phyloP scores from a whole-genome alignment of 2,113 vertebrate genomes.

The Rafetus swinhoei region DNA sequence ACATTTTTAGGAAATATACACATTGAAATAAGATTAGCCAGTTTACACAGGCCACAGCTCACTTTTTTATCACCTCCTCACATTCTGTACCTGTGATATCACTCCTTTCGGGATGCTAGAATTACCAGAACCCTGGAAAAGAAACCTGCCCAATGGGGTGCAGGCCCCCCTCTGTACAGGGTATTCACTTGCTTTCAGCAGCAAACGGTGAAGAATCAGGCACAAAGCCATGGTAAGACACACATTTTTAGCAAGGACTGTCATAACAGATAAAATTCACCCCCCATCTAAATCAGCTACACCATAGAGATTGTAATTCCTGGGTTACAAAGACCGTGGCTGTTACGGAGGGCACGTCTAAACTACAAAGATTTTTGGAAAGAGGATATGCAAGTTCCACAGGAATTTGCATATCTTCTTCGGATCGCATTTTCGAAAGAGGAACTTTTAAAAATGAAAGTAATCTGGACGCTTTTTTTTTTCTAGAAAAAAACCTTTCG shows the following conservation, averaged over 20 bases:
- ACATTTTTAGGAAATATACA: background rate
- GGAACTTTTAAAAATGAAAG: too few species aligned
- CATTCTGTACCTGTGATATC: background rate
- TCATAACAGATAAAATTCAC: background rate
- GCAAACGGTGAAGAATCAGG: constrained; percentile 27
- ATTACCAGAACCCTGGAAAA: background rate
- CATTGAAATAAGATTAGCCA: background rate
- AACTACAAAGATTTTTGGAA: too few species aligned
- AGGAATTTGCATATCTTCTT: too few species aligned
- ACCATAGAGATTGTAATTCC: background rate
- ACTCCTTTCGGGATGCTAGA: background rate
- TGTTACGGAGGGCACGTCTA: background rate
- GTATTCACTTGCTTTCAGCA: background rate
- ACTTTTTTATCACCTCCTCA: background rate
- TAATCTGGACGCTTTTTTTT: too few species aligned
- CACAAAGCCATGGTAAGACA: background rate
- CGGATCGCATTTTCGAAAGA: too few species aligned
- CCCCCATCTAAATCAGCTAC: background rate
- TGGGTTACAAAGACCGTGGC: background rate
- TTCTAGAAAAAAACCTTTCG: too few species aligned
- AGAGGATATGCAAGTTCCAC: too few species aligned
- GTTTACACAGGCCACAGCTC: background rate
- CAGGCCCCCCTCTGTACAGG: background rate
- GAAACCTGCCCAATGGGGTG: background rate
- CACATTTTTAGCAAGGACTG: constrained; percentile 14